Evolutionary conservation across 2,888 invertebrate species (phyloP).

Genomic region (Lasioglossum pauxillum): DNA sequence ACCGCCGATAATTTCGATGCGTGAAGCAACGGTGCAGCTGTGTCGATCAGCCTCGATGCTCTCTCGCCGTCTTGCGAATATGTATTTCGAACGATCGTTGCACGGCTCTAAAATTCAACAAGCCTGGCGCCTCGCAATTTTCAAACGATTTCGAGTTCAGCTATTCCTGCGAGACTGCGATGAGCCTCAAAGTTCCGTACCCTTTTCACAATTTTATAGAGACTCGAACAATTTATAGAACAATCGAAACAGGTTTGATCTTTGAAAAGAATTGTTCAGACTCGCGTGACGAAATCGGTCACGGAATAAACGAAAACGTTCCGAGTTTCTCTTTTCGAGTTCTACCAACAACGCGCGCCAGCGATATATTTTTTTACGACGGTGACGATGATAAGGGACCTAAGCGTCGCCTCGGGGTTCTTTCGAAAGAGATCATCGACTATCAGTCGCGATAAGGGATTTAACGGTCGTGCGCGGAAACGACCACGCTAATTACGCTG

Average conservation of each 20-base stretch:
- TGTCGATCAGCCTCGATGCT: background rate
- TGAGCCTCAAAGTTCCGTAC: background rate
- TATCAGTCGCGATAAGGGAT: conserved; percentile 54
- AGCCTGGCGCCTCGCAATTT: background rate
- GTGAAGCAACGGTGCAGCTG: background rate
- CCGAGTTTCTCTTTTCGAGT: conserved; percentile 4
- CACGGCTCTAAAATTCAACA: background rate
- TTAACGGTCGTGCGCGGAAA: conserved; percentile 31
- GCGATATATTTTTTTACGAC: conserved; percentile 59
- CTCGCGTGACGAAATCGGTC: background rate
- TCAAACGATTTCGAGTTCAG: background rate
- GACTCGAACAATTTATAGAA: too few relatives aligned
- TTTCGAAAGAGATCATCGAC: conserved; percentile 63
- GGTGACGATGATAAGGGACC: conserved; percentile 52
- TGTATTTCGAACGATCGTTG: background rate
- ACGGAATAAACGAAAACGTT: background rate
- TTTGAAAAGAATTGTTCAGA: background rate
- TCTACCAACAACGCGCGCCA: conserved; percentile 7
- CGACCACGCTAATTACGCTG: conserved; percentile 22
- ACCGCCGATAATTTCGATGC: conserved; percentile 23
- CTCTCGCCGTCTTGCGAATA: background rate
- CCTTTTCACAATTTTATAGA: background rate
- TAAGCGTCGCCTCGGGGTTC: conserved; percentile 34
- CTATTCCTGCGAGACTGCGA: background rate
- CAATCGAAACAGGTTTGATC: background rate